Evolutionary conservation across 35 echinoderm and acorn worm species (phyloP).

Genomic region (Eucidaris tribuloides): DNA sequence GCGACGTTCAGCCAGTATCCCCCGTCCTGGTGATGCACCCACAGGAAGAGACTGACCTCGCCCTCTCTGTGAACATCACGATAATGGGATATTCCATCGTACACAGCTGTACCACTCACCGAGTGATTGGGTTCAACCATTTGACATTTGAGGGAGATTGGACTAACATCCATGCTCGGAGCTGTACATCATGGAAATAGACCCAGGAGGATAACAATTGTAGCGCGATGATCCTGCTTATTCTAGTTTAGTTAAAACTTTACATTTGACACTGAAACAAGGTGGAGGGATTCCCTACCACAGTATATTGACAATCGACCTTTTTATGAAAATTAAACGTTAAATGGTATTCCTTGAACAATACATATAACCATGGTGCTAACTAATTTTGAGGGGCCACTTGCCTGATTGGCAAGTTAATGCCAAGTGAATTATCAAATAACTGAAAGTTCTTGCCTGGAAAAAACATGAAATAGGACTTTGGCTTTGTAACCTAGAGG

Average conservation of each 20-base stretch:
- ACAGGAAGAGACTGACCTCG: conserved; percentile 26
- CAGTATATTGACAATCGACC: conserved; percentile 46
- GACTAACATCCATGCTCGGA: conserved; percentile 76
- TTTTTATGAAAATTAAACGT: too few relatives aligned
- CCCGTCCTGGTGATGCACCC: conserved; percentile 80
- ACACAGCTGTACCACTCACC: conserved; percentile 49
- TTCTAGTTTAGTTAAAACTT: conserved; percentile 33
- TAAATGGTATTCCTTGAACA: too few relatives aligned
- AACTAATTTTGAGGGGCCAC: too few relatives aligned
- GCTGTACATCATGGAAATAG: conserved; percentile 62
- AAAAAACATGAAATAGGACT: too few relatives aligned
- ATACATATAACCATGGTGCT: too few relatives aligned
- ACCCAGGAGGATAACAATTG: conserved; percentile 69
- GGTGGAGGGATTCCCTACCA: conserved; percentile 72
- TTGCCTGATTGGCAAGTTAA: too few relatives aligned
- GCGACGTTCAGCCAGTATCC: conserved; percentile 85
- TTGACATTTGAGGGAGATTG: conserved; percentile 64
- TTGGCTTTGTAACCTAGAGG: too few relatives aligned
- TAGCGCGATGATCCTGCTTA: conserved; percentile 36
- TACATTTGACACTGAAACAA: conserved; percentile 35
- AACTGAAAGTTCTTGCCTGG: too few relatives aligned
- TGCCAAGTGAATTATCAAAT: too few relatives aligned
- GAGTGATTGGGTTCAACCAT: conserved; percentile 95
- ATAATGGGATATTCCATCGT: conserved; percentile 91
- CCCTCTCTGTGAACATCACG: conserved; percentile 58